Percentiles rank a stretch among this genome's conserved stretches.
These are phyloP conservation scores for Rhincodon typus DNA, from an alignment of 2,797 vertebrate genomes.

Conservation along the genomic window DNA sequence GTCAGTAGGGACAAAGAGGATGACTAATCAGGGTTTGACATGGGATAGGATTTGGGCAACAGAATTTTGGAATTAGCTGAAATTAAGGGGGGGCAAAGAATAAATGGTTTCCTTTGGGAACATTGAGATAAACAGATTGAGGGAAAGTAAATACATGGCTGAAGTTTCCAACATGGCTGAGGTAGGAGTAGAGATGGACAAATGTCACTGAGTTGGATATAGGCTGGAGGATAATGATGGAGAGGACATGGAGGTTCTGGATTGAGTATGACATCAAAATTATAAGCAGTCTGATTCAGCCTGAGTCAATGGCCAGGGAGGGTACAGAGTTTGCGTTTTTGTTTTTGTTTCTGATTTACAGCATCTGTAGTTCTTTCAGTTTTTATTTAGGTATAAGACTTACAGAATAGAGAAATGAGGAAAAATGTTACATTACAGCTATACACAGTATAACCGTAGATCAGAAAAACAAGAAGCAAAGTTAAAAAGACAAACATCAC, in stretches of 20 bases:
- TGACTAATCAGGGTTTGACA: neutral
- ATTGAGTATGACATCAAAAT: neutral
- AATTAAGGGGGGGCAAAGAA: neutral
- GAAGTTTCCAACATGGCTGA: neutral
- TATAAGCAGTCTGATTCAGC: neutral
- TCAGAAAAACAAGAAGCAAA: too few relatives aligned
- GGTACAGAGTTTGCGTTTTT: neutral
- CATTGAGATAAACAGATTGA: neutral
- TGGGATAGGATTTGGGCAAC: neutral
- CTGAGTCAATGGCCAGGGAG: neutral
- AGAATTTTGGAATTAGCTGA: neutral
- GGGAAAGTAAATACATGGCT: neutral
- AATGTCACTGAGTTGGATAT: neutral
- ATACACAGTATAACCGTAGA: too few relatives aligned
- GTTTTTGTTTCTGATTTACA: too few relatives aligned
- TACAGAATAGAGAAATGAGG: too few relatives aligned
- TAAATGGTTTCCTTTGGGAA: neutral
- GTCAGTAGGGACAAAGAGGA: neutral
- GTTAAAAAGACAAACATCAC: too few relatives aligned
- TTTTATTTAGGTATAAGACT: too few relatives aligned
- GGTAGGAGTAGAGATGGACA: neutral
- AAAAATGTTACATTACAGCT: too few relatives aligned
- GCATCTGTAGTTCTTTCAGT: too few relatives aligned
- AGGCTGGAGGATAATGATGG: neutral
- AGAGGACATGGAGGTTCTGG: neutral